These are phyloP conservation scores for Nemotelus pantherinus DNA, from an alignment of 2,888 invertebrate genomes.

Conservation along the genomic window DNA sequence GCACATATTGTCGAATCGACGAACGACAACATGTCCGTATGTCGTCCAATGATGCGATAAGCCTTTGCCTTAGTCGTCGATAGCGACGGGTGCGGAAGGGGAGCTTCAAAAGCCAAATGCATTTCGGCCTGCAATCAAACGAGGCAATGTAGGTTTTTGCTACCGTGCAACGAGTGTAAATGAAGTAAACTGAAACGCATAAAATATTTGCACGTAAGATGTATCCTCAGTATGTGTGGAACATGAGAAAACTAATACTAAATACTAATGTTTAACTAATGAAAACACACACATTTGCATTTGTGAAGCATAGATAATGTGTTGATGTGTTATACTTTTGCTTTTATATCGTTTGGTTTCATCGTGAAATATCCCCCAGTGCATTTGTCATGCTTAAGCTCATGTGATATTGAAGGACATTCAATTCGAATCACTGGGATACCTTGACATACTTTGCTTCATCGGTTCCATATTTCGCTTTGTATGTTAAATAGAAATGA, in stretches of 20 bases:
- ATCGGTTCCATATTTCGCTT: too few species aligned
- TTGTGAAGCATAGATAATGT: too few species aligned
- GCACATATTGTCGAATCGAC: conserved; percentile 41
- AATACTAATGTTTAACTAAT: too few species aligned
- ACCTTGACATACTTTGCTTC: too few species aligned
- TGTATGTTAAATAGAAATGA: too few species aligned
- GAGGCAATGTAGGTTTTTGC: conserved; percentile 4
- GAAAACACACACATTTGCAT: too few species aligned
- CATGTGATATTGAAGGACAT: too few species aligned
- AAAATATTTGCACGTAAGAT: conserved; percentile 15
- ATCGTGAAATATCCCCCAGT: too few species aligned
- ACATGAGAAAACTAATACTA: not conserved
- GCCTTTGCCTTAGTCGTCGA: conserved; percentile 42
- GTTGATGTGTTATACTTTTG: too few species aligned
- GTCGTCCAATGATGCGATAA: conserved; percentile 50
- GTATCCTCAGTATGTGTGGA: not conserved
- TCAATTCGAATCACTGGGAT: too few species aligned
- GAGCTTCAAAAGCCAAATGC: not conserved
- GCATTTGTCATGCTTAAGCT: too few species aligned
- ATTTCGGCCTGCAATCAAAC: conserved; percentile 29
- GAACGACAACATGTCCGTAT: conserved; percentile 35
- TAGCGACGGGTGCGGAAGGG: conserved; percentile 32
- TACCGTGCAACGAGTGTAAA: conserved; percentile 15
- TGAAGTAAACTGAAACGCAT: conserved; percentile 12
- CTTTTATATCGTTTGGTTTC: too few species aligned